Conservation (phyloP, 2,888 invertebrate species). For the Watsonalla binaria region DNA sequence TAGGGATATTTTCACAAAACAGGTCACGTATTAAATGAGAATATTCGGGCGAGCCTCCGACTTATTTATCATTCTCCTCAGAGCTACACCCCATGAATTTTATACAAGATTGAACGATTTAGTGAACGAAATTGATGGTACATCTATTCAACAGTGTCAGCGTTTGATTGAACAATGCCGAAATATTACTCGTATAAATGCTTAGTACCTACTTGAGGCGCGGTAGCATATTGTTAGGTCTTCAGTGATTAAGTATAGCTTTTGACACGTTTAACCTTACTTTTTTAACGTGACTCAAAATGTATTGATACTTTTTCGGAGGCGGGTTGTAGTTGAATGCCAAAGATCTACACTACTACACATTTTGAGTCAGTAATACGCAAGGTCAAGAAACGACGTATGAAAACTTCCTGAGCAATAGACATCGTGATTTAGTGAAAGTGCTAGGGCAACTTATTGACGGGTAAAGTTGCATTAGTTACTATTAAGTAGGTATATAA, state of each 20-base stretch:
- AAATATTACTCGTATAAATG: background rate
- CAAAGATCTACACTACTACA: too few relatives aligned
- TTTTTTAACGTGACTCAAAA: too few relatives aligned
- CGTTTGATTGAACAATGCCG: conserved; percentile 60
- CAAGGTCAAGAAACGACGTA: too few relatives aligned
- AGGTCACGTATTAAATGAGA: conserved; percentile 79
- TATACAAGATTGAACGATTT: conserved; percentile 79
- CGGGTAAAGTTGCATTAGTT: too few relatives aligned
- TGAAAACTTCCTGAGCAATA: too few relatives aligned
- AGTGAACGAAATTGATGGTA: conserved; percentile 75
- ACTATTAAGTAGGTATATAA: too few relatives aligned
- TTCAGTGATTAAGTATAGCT: background rate
- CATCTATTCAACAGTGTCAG: conserved; percentile 71
- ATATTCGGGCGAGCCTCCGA: conserved; percentile 74
- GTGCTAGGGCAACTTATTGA: too few relatives aligned
- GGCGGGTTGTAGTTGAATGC: too few relatives aligned
- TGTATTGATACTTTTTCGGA: too few relatives aligned
- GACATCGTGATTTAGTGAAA: too few relatives aligned
- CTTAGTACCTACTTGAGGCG: background rate
- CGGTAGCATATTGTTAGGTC: background rate
- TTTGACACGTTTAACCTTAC: too few relatives aligned
- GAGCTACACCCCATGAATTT: conserved; percentile 76
- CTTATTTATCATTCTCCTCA: conserved; percentile 78
- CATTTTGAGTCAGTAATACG: too few relatives aligned
- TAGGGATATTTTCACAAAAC: conserved; percentile 67